These are phyloP conservation scores for Drosophila persimilis DNA, from an alignment of 1,140 invertebrate species.

Conservation along the genomic window DNA sequence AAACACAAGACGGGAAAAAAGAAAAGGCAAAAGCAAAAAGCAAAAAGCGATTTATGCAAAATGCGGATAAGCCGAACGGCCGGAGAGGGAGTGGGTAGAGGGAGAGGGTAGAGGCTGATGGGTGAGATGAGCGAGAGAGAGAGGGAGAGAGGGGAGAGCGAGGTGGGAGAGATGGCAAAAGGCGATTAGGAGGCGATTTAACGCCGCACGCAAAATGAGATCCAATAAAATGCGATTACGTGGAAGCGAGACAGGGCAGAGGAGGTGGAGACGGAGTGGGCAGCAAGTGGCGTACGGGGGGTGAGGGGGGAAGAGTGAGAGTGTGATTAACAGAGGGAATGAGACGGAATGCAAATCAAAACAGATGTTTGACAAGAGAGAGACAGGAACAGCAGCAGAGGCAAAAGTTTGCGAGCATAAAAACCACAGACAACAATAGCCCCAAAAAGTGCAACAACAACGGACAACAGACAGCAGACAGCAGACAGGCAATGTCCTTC, in stretches of 20 bases:
- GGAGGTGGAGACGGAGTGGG: background rate
- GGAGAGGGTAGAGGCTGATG: background rate
- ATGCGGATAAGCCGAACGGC: slow-evolving; percentile 31
- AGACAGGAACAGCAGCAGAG: slow-evolving; percentile 19
- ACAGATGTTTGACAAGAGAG: slow-evolving; percentile 71
- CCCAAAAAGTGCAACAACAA: no score
- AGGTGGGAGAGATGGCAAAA: background rate
- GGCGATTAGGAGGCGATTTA: slow-evolving; percentile 71
- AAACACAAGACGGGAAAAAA: slow-evolving; percentile 21
- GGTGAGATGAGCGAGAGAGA: no score
- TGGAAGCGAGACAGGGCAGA: slow-evolving; percentile 1
- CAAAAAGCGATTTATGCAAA: slow-evolving; percentile 68
- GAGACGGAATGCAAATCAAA: slow-evolving; percentile 38
- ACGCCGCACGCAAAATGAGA: slow-evolving; percentile 68
- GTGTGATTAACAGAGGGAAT: no score
- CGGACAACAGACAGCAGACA: no score
- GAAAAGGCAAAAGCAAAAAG: slow-evolving; percentile 19
- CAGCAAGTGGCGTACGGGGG: background rate
- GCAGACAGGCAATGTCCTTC: no score
- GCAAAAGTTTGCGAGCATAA: slow-evolving; percentile 26
- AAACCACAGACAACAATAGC: slow-evolving; percentile 7
- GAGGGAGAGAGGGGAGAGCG: no score
- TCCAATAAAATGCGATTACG: slow-evolving; percentile 71
- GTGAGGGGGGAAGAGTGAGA: background rate
- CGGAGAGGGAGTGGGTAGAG: background rate